phyloP scores from a whole-genome alignment of 2,113 vertebrate species.

The Crypturellus undulatus region DNA sequence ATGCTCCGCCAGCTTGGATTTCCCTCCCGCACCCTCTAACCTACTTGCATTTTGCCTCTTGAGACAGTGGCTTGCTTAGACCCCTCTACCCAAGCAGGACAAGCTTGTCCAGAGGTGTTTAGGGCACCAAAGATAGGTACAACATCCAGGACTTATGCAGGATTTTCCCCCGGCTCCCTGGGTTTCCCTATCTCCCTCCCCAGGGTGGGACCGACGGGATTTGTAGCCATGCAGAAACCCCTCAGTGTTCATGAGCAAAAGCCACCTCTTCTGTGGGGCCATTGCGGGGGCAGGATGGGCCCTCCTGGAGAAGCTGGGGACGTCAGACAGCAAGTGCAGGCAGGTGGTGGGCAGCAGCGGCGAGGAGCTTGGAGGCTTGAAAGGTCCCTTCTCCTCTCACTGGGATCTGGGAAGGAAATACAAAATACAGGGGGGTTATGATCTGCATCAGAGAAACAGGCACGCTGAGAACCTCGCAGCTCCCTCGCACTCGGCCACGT shows the following conservation, averaged over 20 bases:
- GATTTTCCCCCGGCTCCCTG: neutral
- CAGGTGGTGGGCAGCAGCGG: neutral
- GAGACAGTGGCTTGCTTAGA: neutral
- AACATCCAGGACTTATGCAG: neutral
- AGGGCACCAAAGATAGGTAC: neutral
- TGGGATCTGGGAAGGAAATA: slow-evolving; percentile 40
- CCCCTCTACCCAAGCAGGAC: neutral
- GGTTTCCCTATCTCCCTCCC: slow-evolving; percentile 1
- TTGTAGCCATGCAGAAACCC: neutral
- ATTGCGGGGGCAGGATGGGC: neutral
- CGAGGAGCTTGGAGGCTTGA: neutral
- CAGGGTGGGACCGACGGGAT: fast-evolving
- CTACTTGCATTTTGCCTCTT: neutral
- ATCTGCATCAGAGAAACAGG: neutral
- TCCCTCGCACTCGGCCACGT: neutral
- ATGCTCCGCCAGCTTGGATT: neutral
- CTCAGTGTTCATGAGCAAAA: neutral
- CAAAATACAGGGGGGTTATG: neutral
- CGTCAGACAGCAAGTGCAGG: neutral
- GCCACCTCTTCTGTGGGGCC: neutral
- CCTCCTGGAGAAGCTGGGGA: neutral
- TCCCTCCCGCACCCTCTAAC: neutral
- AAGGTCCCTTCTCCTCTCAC: neutral
- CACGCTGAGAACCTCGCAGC: too few species aligned
- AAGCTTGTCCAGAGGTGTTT: neutral